A percentile compares a stretch with the other conserved stretches of the same genome.
Evolutionary conservation across 2,113 vertebrate genomes (phyloP).

Genomic region (Poeciliopsis prolifica): DNA sequence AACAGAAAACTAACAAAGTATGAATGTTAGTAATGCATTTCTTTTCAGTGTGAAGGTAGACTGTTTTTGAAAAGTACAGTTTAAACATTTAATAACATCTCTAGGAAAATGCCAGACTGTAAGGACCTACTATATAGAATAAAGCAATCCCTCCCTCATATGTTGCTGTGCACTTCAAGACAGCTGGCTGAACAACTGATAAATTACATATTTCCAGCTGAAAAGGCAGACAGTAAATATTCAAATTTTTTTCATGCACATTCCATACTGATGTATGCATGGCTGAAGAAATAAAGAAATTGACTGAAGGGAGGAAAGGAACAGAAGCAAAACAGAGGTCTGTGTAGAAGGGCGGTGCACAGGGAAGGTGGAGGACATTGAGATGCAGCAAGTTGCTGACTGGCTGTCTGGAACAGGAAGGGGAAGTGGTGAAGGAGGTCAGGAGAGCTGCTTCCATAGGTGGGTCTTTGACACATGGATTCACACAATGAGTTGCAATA

Average conservation of each 20-base stretch:
- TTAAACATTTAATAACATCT: not conserved
- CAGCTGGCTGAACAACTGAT: not conserved
- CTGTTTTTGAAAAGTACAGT: not conserved
- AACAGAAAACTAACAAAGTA: no score
- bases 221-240: no score
- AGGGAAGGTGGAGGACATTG: constrained; percentile 55
- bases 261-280: not conserved
- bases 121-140: not conserved
- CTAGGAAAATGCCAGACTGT: no score
- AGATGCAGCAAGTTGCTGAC: constrained; percentile 64
- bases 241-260: not conserved
- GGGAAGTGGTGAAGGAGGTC: constrained; percentile 72
- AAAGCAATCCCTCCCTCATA: not conserved
- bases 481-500: constrained; percentile 38
- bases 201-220: not conserved
- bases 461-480: constrained; percentile 53
- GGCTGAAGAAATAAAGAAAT: not conserved
- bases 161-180: not conserved
- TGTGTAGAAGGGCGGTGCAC: constrained; percentile 41
- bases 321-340: constrained; percentile 43
- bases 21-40: no score
- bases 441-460: constrained; percentile 70
- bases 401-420: constrained; percentile 75
- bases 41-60: not conserved
- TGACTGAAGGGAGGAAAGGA: constrained; percentile 23